phyloP scores from a whole-genome alignment of 2,797 vertebrate species.

The Gobionotothen gibberifrons region DNA sequence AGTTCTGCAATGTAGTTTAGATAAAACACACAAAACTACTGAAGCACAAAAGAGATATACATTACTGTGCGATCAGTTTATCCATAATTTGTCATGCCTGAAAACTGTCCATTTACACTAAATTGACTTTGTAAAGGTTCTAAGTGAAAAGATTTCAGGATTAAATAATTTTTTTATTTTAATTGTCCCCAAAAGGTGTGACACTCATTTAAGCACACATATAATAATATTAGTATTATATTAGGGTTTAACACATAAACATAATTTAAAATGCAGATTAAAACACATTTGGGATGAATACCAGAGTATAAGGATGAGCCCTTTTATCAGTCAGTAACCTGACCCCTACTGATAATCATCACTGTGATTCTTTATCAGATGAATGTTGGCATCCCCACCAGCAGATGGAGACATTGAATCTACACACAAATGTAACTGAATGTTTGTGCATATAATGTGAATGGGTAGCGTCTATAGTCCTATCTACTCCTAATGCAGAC shows the following conservation, averaged over 20 bases:
- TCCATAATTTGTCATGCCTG: too few relatives aligned
- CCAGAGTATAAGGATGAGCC: neutral
- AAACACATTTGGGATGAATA: neutral
- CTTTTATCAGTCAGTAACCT: neutral
- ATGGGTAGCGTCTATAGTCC: too few relatives aligned
- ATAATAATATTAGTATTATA: neutral
- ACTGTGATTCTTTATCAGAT: neutral
- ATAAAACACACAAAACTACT: neutral
- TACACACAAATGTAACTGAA: neutral
- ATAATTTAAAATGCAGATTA: slow-evolving; percentile 3
- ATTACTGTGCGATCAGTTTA: neutral
- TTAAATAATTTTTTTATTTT: neutral
- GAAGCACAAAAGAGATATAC: neutral
- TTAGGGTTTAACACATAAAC: neutral
- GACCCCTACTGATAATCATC: neutral
- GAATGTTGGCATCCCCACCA: slow-evolving; percentile 32
- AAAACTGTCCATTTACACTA: neutral
- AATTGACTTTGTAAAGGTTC: neutral
- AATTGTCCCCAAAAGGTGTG: neutral
- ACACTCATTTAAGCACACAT: neutral
- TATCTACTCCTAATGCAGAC: too few relatives aligned
- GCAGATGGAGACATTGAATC: slow-evolving; percentile 57
- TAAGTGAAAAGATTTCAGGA: neutral
- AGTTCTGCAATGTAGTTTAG: neutral
- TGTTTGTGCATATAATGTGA: too few relatives aligned